phyloP scores from a whole-genome alignment of 2,888 invertebrate genomes.

The Aporophyla lueneburgensis region DNA sequence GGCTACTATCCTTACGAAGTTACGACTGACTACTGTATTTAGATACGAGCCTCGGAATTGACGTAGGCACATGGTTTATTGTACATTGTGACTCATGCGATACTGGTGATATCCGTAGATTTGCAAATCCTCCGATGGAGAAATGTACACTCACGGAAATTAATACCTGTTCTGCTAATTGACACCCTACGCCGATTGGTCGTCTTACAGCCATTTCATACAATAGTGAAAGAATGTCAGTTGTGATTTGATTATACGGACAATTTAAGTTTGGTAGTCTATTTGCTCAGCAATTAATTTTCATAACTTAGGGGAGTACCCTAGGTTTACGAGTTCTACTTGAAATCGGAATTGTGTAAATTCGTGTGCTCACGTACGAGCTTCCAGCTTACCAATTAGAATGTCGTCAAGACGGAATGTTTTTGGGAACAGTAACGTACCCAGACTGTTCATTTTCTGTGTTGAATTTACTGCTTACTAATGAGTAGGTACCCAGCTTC shows the following conservation, averaged over 20 bases:
- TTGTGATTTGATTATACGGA: no score
- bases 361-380: not conserved
- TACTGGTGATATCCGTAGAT: no score
- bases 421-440: not conserved
- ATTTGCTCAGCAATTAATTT: no score
- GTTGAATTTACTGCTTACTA: not conserved
- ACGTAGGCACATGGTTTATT: constrained; percentile 25
- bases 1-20: constrained; percentile 45
- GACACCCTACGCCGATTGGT: no score
- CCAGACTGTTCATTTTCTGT: not conserved
- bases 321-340: no score
- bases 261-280: no score
- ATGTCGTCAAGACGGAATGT: not conserved
- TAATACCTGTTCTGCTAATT: no score
- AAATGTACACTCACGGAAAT: no score
- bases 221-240: no score
- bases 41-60: constrained; percentile 64
- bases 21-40: constrained; percentile 63
- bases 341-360: not conserved
- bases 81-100: constrained; percentile 18
- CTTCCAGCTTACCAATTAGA: not conserved
- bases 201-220: no score
- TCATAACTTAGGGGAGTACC: no score
- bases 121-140: no score
- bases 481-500: not conserved